Base-by-base conservation (phyloP, 2,888 invertebrate species). In the Polylopha cassiicola region DNA sequence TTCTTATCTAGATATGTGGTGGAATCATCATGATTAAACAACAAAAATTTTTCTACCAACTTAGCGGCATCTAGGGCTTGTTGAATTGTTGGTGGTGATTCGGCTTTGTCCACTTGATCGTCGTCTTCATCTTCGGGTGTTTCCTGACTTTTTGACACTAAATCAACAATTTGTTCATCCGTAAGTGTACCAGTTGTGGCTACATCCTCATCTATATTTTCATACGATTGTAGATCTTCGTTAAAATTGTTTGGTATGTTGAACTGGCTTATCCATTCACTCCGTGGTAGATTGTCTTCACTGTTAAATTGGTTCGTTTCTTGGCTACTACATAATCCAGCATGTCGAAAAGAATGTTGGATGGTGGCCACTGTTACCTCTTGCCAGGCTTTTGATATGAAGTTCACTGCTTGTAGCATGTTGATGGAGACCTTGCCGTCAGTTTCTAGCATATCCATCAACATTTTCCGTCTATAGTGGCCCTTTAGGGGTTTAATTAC, bases 401-500 rank as follows among this genome's bases (percentile, higher is more conserved):
- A 47, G 7, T 34, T 46, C 3, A 52, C 44, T 51, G 53, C 53
- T 13, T 55, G 50, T 24, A 55, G 53, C 51, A 55, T 59, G 29
- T 53, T 56, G 34, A 58, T 29, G 4, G 53, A 52, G 9, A 24
- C 34, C 13, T 51, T 55, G 9, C 53, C 46, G 3, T 57, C 55
- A 49, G 51, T 20, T 54, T 52, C 51, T 29, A 55, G 17, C 20
- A 53, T 27, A 2, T 51, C 47, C 51, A 58, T 53, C 36, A 56
- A 52, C 5, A 55, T 5, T 48, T 53, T 56, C 37, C 33, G 32
- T 54, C 52, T 51, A 20, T 53, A 55, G 48, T 55, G 49, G 32
- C 47, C 45, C 37, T 57, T 58, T 1, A 58, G 48, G 32, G 45
- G 47, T 56, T 55, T 50, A 49, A 57, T 56, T 16, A 57, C 48